Base-by-base conservation (phyloP, 2,113 vertebrate genomes). In the Callaeas wilsoni region DNA sequence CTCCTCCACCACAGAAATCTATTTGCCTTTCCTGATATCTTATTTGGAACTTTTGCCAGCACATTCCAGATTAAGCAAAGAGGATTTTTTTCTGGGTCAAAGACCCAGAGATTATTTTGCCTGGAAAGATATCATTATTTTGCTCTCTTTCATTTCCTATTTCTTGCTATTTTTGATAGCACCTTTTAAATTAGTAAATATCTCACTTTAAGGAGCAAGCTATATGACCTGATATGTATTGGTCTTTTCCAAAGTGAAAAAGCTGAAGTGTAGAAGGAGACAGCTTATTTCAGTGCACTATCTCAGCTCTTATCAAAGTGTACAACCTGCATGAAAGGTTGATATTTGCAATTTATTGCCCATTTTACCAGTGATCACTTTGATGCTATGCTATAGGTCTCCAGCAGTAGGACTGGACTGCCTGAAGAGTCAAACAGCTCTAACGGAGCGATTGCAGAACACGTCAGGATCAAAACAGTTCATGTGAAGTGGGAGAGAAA, bases 151-250 rank as follows among this genome's bases (percentile, higher is more conserved):
- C 73, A 47, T 91, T 91, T 84, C 57, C 69, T 75, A 27, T 78
- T 82, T 84, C 84, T 83, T 95, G 49, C 44, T 89, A 22, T 57
- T 91, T 85, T 91, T 89, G 91, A 89, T 84, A 71, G 3, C n/a
- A 82, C 39, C 49, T 94, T 79, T 53, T 93, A 96, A 91, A 97
- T 95, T 73, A 88, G 41, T 83, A 95, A 95, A 92, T 89, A 94
- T 84, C 53, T 95, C 81, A 75, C 87, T 89, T 94, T 21, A 65
- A 84, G 49, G 87, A 91, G 49, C 65, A 79, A 89, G 49, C n/a
- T 84, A 10, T 71, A 35, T 89, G 81, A 89, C 81, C 81, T 82
- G 37, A 69, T 82, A 85, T 46, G 7, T 62, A 74, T 64, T 79
- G 69, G 62, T 46, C 12, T 91, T 95, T 92, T 87, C 29, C 37